Evolutionary conservation across 2,888 invertebrate genomes (phyloP), one percentile per base, ranked within the genome.

Genomic region (Hydrotaea diabolus): DNA sequence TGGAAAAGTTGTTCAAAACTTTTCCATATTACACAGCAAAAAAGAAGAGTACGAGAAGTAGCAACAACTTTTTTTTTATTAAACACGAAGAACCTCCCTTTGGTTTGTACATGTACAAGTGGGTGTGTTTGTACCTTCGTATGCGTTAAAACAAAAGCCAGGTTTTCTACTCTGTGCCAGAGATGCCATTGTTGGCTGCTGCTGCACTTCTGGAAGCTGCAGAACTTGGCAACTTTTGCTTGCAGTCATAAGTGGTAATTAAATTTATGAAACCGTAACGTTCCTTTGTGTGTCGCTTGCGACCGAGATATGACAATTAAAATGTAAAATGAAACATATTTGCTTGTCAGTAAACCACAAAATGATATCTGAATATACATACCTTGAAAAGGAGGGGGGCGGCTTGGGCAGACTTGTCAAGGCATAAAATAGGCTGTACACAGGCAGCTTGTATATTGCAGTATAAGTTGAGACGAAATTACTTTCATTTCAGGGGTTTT

Each of bases 1-100:
- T 62, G 46, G 53, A 66, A 71, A 80, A 59, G 59, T 80, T 80
- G 80, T 71, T 75, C 46, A 75, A 71, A 75, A 71, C 43, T 46
- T 69, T 74, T 79, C 13, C 13, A 2, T 66, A 13, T 43, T 31
- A 23, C 7, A 71, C n/a, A 9, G 43, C 21, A 46, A 64, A 13
- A 74, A 77, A n/a, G n/a, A n/a, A n/a, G n/a, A n/a, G n/a, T n/a
- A n/a, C n/a, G n/a, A n/a, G n/a, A n/a, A n/a, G n/a, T 17, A 59
- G 7, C 43, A 43, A 43, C 43, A 57, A 57, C 36, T 43, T 69
- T 69, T 46, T 23, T 5, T 17, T 26, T 4, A 62, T 31, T 11
- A 62, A 62, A 62, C 1, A 59, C 62, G 7, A 59, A 26, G 21
- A 23, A n/a, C n/a, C n/a, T 36, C 31, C 7, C 31, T 31, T n/a